Conservation (phyloP, 2,797 vertebrate genomes). For the Sphenopsis melanotis region DNA sequence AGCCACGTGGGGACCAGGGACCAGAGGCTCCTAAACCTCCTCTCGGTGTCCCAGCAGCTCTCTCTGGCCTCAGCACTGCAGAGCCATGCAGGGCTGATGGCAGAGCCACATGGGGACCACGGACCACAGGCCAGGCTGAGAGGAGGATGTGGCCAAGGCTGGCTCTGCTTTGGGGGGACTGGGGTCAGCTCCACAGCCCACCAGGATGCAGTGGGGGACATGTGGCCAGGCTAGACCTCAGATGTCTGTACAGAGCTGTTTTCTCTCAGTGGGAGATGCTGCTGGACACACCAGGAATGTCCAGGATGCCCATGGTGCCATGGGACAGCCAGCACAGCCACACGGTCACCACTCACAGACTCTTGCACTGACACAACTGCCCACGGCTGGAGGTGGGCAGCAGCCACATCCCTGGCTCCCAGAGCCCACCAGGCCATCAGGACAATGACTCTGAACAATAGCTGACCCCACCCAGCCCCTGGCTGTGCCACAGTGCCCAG, state of each 20-base stretch:
- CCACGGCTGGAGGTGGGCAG: accelerated
- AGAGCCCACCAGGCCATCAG: background rate
- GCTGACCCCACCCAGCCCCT: accelerated
- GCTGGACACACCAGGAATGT: accelerated
- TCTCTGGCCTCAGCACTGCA: too few relatives aligned
- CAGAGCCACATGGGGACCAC: accelerated
- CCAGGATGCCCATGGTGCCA: background rate
- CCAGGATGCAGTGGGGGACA: background rate
- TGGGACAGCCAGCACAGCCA: background rate
- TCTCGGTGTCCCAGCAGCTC: too few relatives aligned
- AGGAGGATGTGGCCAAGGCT: background rate
- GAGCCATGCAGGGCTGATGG: background rate
- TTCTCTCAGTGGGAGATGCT: accelerated
- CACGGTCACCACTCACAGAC: too few relatives aligned
- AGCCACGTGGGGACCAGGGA: accelerated
- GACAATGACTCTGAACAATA: accelerated
- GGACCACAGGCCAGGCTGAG: background rate
- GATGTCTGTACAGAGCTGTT: background rate
- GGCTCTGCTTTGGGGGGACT: background rate
- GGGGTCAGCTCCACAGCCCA: background rate
- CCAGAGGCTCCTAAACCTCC: too few relatives aligned
- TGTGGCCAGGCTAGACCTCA: background rate
- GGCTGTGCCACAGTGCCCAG: accelerated
- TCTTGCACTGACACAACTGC: background rate
- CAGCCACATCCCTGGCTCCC: too few relatives aligned